A percentile compares a stretch with the other conserved stretches of the same genome.
Evolutionary conservation across 2,113 vertebrate genomes (phyloP).

Genomic region (Dinomys branickii): DNA sequence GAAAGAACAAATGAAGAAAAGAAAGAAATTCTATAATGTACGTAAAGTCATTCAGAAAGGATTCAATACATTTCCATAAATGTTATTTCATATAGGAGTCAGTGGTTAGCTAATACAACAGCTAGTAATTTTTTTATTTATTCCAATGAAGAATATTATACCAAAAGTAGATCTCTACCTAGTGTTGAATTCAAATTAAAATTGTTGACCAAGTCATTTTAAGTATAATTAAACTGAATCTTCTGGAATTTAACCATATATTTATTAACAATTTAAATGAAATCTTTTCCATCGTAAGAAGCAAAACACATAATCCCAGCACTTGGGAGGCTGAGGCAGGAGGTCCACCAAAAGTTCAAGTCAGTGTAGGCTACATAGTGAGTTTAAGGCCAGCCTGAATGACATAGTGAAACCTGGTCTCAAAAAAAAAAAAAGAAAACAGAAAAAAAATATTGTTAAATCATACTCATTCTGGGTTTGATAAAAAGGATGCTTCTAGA

Average conservation of each 20-base stretch:
- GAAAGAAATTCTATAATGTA: not conserved
- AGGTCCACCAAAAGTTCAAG: not conserved
- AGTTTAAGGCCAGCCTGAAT: not conserved
- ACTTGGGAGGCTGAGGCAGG: not conserved
- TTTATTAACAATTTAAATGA: not conserved
- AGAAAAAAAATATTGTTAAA: not conserved
- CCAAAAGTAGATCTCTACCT: not conserved
- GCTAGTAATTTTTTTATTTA: not conserved
- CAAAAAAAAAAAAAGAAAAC: not conserved
- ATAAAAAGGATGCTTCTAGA: not conserved
- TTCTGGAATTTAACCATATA: not conserved
- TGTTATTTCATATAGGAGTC: not conserved
- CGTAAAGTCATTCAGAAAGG: not conserved
- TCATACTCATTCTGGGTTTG: not conserved
- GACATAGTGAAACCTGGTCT: not conserved
- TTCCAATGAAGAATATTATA: not conserved
- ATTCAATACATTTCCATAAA: not conserved
- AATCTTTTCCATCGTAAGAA: not conserved
- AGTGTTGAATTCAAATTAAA: not conserved
- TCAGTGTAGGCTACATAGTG: not conserved
- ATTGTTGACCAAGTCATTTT: not conserved
- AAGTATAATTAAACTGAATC: not conserved
- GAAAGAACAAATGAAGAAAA: not conserved
- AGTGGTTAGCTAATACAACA: not conserved
- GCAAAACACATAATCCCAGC: not conserved